Base-by-base conservation (phyloP, 2,888 invertebrate species). In the Augiades crinisus region DNA sequence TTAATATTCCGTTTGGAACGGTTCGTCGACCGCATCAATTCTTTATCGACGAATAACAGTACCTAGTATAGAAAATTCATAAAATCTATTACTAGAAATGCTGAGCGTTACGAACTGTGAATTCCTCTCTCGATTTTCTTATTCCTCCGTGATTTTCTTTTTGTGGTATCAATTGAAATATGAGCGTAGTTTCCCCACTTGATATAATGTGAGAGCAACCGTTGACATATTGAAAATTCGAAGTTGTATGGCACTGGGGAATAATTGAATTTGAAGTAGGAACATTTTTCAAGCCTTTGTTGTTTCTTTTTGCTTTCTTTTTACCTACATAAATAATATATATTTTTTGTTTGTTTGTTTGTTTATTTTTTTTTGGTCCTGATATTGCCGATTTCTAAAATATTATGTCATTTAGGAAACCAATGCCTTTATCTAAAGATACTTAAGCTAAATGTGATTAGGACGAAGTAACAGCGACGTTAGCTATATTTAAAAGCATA, bases 41-140 rank as follows among this genome's bases (percentile, higher is more conserved):
- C 67, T 77, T 76, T 75, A 74, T 72, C 67, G 67, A 62, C 64
- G 70, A 71, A 76, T 74, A 75, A 68, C 68, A 66, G 64, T 62
- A n/a, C n/a, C n/a, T n/a, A 63, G 61, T 67, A 67, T 68, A 66
- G 68, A 63, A 67, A 78, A 69, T 74, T 77, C 73, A 76, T 73
- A 75, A 72, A 73, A 73, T 70, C 72, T 67, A 75, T 78, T 76
- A 72, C 63, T 56, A 56, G 44, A 63, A 71, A 70, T 62, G 63
- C 65, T 66, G 60, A 63, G 70, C 61, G 73, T 78, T 75, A 78
- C 70, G 77, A 72, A 75, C 75, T 75, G 74, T 71, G 73, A 75
- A 72, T 75, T 70, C 38, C 33, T 34, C 37, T 10, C 27, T 27
- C 27, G 36, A 34, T 44, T 51, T 44, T 44, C 44, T 30, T 51